Percentiles rank a stretch among this genome's conserved stretches.
Evolutionary conservation across 2,113 vertebrate genomes (phyloP).

Genomic region (Pontoporia blainvillei): DNA sequence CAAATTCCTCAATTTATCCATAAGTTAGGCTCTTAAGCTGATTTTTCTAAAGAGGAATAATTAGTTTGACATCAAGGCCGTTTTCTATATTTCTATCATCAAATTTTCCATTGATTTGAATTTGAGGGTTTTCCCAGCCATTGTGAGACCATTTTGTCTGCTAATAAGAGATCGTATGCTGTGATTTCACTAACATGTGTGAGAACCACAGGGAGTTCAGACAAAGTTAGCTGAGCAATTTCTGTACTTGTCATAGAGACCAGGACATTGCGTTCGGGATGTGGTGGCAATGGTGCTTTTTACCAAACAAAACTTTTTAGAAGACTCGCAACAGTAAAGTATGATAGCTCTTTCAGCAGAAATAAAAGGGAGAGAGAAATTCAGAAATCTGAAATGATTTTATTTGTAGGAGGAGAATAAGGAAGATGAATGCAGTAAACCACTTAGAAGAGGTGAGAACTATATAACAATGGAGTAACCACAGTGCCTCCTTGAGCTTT

Average conservation of each 20-base stretch:
- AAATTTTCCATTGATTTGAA: neutral
- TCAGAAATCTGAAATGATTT: neutral
- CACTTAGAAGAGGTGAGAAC: neutral
- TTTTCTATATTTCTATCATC: slow-evolving; percentile 17
- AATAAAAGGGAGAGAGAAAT: neutral
- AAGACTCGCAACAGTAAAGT: neutral
- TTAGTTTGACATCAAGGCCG: neutral
- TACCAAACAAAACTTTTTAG: neutral
- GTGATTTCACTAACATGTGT: neutral
- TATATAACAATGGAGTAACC: neutral
- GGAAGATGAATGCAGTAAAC: neutral
- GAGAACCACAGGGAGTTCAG: neutral
- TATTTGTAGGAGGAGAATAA: neutral
- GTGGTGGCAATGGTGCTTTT: neutral
- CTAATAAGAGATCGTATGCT: neutral
- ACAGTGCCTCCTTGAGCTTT: neutral
- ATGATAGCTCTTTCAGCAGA: neutral
- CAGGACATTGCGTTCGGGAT: neutral
- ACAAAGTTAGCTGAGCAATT: neutral
- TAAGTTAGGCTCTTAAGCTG: neutral
- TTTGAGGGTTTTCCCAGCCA: neutral
- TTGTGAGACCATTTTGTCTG: slow-evolving; percentile 9
- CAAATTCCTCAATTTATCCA: slow-evolving; percentile 17
- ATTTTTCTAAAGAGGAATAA: neutral
- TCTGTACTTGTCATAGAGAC: neutral